A percentile compares a stretch with the other conserved stretches of the same genome.
Evolutionary conservation across 2,797 vertebrate species (phyloP).

Genomic region (Antennarius maculatus): DNA sequence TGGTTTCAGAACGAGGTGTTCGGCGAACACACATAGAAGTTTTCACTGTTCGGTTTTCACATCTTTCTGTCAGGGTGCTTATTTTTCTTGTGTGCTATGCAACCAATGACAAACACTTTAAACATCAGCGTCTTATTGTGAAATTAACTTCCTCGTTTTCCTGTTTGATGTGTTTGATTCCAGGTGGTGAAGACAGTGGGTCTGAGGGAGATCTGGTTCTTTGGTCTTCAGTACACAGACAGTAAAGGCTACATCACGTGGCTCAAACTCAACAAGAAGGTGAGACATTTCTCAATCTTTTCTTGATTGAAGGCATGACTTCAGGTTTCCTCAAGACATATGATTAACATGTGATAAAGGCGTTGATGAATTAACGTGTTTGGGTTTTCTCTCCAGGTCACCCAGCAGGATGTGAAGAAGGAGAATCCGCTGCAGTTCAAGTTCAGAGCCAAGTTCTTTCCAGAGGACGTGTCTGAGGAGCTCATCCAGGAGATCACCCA

Average conservation of each 20-base stretch:
- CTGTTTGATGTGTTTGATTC: conserved; percentile 4
- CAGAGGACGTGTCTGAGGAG: conserved; percentile 94
- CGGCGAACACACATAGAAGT: neutral
- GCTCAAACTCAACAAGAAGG: conserved; percentile 99
- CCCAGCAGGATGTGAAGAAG: conserved; percentile 93
- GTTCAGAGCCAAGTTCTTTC: conserved; percentile 94
- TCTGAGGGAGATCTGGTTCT: conserved; percentile 97
- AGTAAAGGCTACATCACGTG: conserved; percentile 97
- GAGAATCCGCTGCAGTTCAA: conserved; percentile 94
- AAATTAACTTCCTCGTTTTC: no score
- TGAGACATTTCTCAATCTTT: conserved; percentile 58
- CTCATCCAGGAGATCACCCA: conserved; percentile 98
- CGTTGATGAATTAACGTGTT: neutral
- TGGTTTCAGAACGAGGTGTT: no score
- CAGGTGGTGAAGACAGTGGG: conserved; percentile 99
- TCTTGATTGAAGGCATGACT: neutral
- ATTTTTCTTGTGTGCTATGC: neutral
- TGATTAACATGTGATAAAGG: neutral
- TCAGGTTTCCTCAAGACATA: neutral
- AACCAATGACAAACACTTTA: neutral
- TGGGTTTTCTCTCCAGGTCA: conserved; percentile 79
- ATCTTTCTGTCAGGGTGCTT: neutral
- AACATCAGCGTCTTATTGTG: no score
- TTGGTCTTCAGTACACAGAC: conserved; percentile 95
- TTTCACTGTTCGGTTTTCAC: neutral